Evolutionary conservation across 2,797 vertebrate genomes (phyloP).

Genomic region (Orestias chungarensis): DNA sequence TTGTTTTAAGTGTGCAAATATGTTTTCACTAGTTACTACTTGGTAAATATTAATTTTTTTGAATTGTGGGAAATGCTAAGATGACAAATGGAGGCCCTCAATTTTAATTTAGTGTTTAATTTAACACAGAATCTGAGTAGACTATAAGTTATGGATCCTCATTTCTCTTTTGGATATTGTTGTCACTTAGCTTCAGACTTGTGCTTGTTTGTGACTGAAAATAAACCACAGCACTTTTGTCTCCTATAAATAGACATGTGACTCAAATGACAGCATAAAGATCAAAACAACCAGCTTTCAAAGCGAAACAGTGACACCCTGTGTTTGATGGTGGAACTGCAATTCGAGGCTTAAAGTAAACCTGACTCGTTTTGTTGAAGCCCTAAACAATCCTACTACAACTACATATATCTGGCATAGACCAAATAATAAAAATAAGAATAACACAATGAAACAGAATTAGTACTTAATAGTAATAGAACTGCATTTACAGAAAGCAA

Average conservation of each 20-base stretch:
- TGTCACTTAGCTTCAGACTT: background rate
- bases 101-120: background rate
- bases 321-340: constrained; percentile 34
- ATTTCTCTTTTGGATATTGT: background rate
- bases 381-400: too few species aligned
- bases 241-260: background rate
- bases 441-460: too few species aligned
- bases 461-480: too few species aligned
- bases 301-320: constrained; percentile 42
- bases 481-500: too few species aligned
- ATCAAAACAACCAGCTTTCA: background rate
- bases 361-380: background rate
- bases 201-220: background rate
- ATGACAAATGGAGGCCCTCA: background rate
- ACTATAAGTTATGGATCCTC: background rate
- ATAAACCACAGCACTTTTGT: background rate
- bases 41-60: too few species aligned
- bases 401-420: too few species aligned
- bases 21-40: too few species aligned
- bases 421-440: too few species aligned
- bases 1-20: too few species aligned
- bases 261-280: background rate
- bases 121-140: background rate
- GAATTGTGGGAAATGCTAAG: too few species aligned
- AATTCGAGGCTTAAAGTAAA: too few species aligned